These are phyloP conservation scores for Prolemur simus DNA, from an alignment of 2,113 vertebrate genomes.

Conservation along the genomic window DNA sequence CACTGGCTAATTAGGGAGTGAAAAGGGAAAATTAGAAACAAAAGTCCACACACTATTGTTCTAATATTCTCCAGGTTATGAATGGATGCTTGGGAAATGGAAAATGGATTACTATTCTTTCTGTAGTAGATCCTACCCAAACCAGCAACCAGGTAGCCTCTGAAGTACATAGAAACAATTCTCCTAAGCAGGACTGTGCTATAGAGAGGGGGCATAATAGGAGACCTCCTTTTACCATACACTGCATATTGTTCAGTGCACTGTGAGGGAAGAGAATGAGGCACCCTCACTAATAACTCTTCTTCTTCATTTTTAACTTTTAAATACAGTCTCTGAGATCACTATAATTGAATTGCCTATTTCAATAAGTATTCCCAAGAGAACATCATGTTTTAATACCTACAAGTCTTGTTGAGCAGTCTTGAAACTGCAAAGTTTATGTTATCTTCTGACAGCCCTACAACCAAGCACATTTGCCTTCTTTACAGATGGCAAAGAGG, in stretches of 20 bases:
- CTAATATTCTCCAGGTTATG: not conserved
- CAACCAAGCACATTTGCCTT: constrained; percentile 60
- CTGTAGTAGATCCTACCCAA: not conserved
- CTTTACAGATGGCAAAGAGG: constrained; percentile 57
- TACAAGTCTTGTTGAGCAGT: constrained; percentile 49
- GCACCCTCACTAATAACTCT: not conserved
- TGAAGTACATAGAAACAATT: not conserved
- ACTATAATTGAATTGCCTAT: constrained; percentile 18
- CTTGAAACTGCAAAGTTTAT: constrained; percentile 58
- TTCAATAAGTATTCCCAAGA: constrained; percentile 62
- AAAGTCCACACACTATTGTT: not conserved
- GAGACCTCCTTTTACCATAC: not conserved
- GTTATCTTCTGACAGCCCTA: constrained; percentile 69
- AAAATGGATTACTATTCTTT: not conserved
- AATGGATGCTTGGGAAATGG: not conserved
- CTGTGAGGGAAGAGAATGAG: not conserved
- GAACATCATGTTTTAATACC: constrained; percentile 71
- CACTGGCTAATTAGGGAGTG: not conserved
- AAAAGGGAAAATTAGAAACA: not conserved
- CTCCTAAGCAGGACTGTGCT: not conserved
- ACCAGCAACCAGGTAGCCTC: not conserved
- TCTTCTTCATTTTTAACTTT: not conserved
- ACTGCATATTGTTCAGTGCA: not conserved
- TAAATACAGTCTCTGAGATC: not conserved
- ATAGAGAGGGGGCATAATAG: not conserved